Evolutionary conservation across 2,888 invertebrate species (phyloP), one percentile per base, ranked within the genome.

Genomic region (Embidobia sp.): DNA sequence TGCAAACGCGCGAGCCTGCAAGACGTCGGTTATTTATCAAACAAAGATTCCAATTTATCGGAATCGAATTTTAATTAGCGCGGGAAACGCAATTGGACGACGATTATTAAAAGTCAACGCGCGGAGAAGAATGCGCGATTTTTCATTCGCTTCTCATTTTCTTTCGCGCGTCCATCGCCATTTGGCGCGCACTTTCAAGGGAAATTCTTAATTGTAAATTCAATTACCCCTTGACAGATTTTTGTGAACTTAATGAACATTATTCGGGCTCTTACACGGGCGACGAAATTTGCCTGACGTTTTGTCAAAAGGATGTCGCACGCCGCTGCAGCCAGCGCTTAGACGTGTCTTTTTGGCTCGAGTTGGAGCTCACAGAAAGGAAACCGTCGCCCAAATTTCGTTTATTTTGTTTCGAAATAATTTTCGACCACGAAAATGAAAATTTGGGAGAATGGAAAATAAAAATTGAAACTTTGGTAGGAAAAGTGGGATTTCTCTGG

Each of bases 231-330:
- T 8, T n/a, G 18, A 7, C 19, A 13, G 10, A 49, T 18, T 63
- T 40, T 42, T 27, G 18, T 22, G 40, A 31, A 40, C 26, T 55
- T 55, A 46, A 66, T 55, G 27, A 66, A 66, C 33, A 46, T 18
- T 53, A 46, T 66, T 33, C 51, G 16, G 26, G 33, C 46, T 51
- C 19, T n/a, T n/a, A n/a, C n/a, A n/a, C n/a, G n/a, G n/a, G n/a
- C n/a, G n/a, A n/a, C n/a, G 44, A 63, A 64, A 53, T 35, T 53
- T 19, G 44, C 33, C 44, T 42, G 42, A 64, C 40, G 44, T 64
- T 64, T 33, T 64, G 42, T 64, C 51, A 51, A 64, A 64, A 35
- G 46, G 31, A 42, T n/a, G n/a, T n/a, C 35, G 22, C 53, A 8
- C 37, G 27, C 11, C 16, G 27, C 31, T 11, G n/a, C n/a, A n/a